phyloP scores from a whole-genome alignment of 2,113 vertebrate species.

The Ammodramus savannarum region DNA sequence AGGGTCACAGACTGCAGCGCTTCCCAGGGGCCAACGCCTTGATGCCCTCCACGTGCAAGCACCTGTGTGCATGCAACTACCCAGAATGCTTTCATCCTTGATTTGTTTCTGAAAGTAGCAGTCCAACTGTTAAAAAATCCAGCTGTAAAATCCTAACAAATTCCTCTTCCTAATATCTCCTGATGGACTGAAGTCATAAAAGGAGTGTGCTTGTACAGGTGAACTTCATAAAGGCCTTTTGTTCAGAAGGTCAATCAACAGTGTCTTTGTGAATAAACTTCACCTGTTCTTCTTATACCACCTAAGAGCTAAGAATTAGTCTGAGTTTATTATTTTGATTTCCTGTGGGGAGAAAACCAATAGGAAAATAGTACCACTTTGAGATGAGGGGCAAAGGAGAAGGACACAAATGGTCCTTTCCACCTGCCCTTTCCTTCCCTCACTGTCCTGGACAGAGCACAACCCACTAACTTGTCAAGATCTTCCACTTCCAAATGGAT shows the following conservation, averaged over 20 bases:
- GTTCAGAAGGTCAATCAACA: background rate
- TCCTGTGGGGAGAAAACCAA: background rate
- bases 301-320: background rate
- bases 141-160: background rate
- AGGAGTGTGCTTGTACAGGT: background rate
- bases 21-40: background rate
- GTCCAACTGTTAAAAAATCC: background rate
- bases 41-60: background rate
- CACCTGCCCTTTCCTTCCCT: background rate
- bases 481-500: rapidly evolving
- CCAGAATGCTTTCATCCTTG: background rate
- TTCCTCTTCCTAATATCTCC: background rate
- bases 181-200: background rate
- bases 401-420: background rate
- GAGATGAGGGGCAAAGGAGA: background rate
- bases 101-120: background rate
- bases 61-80: background rate
- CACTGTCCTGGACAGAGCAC: background rate
- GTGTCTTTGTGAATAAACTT: background rate
- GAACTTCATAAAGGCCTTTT: background rate
- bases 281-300: background rate
- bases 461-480: background rate
- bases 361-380: background rate
- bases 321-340: background rate
- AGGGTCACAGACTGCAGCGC: rapidly evolving